phyloP scores from a whole-genome alignment of 2,113 vertebrate species.

The Apodemus sylvaticus region DNA sequence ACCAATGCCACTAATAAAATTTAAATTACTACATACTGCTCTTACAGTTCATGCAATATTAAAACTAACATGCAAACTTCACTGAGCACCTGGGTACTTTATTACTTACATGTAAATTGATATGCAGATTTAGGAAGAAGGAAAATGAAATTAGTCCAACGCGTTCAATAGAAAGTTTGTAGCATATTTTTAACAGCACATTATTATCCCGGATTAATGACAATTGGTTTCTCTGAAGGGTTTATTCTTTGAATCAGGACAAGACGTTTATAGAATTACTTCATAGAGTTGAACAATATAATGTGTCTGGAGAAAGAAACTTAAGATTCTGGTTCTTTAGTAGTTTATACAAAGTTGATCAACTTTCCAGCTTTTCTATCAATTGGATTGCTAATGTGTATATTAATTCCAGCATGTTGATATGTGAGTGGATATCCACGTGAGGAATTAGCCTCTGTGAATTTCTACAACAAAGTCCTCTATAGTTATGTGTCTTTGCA shows the following conservation, averaged over 20 bases:
- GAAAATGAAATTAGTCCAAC: not conserved
- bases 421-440: not conserved
- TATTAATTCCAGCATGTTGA: not conserved
- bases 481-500: too few relatives aligned
- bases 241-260: not conserved
- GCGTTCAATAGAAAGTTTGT: not conserved
- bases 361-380: not conserved
- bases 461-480: not conserved
- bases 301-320: not conserved
- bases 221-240: not conserved
- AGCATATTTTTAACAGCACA: not conserved
- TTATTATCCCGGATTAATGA: not conserved
- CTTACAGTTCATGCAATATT: slow-evolving; percentile 36
- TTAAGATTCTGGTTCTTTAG: not conserved
- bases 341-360: not conserved
- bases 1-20: slow-evolving; percentile 43
- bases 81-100: not conserved
- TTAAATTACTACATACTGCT: not conserved
- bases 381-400: not conserved
- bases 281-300: not conserved
- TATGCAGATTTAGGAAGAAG: slow-evolving; percentile 4
- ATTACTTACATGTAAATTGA: slow-evolving; percentile 24
- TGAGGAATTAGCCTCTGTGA: not conserved
- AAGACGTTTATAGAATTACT: not conserved
- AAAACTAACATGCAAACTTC: slow-evolving; percentile 43